Evolutionary conservation across 2,113 vertebrate species (phyloP), one percentile per base, ranked within the genome.

Genomic region (Vanacampus margaritifer): DNA sequence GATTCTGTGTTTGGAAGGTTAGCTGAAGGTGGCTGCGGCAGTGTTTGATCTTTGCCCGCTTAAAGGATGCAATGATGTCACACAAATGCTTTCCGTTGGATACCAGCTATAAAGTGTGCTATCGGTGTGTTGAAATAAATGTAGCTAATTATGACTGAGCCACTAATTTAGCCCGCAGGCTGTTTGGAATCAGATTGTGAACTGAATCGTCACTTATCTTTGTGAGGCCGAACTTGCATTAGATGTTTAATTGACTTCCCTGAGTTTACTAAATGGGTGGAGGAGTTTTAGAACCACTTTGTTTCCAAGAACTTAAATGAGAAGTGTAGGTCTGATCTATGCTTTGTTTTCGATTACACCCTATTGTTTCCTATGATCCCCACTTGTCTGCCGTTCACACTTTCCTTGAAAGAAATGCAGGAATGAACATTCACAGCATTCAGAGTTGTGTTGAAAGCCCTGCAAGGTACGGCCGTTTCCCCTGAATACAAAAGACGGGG

Each of bases 401-500:
- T 76, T 81, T 69, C 60, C 76, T 85, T 83, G 71, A 86, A 85
- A 72, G 68, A 72, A 76, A 81, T 54, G 62, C 41, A 64, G 72
- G 72, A 74, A 80, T 76, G 68, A 78, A 73, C 65, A 70, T 84
- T 85, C 72, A 66, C 75, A 39, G 67, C 76, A 74, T 59, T 81
- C 81, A 83, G 83, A 78, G 73, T 79, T 79, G 82, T 84, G 82
- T 84, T 76, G 68, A 85, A 88, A 85, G 84, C 85, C 86, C 85
- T 65, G 65, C 82, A 46, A 84, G 86, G 78, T 85, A 76, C 71
- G 78, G 83, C 82, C 87, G 72, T 87, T 90, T 90, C 81, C 78
- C 80, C 80, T 76, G 87, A 88, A 91, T 90, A 88, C 85, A 89
- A 88, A 91, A 90, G 82, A 85, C 84, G 77, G 74, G 77, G 74